Conservation (phyloP, 2,888 invertebrate genomes). For the Eupithecia subfuscata region DNA sequence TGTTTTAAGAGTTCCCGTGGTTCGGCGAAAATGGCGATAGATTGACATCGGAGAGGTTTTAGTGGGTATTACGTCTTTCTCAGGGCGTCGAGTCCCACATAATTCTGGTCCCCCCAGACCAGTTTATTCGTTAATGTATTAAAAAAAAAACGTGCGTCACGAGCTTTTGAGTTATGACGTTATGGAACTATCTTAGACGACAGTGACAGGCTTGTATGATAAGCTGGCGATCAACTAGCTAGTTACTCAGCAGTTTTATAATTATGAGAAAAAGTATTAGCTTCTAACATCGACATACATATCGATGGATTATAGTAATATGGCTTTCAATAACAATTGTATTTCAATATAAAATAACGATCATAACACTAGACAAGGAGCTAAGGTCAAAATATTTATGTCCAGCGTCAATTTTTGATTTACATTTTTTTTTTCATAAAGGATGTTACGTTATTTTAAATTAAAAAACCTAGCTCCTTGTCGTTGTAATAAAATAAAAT, state of each 20-base stretch:
- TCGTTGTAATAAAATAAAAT: too few species aligned
- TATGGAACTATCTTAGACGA: background rate
- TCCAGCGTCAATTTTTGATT: background rate
- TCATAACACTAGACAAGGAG: background rate
- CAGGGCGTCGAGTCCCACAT: too few species aligned
- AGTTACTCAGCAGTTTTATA: conserved; percentile 14
- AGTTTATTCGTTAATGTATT: too few species aligned
- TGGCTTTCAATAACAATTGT: background rate
- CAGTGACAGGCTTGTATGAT: conserved; percentile 18
- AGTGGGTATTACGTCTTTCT: too few species aligned
- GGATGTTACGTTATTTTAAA: too few species aligned
- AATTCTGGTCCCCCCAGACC: too few species aligned
- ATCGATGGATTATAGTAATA: too few species aligned
- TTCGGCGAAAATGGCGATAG: too few species aligned
- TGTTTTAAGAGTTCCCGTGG: too few species aligned
- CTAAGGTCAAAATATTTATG: background rate
- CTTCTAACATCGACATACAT: background rate
- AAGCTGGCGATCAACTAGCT: conserved; percentile 8
- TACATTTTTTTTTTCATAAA: background rate
- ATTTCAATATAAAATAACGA: background rate
- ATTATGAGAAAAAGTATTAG: background rate
- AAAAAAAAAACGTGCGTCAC: too few species aligned
- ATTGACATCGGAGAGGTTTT: too few species aligned
- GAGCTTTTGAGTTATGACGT: background rate
- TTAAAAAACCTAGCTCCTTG: too few species aligned